These are phyloP conservation scores for Stigmatopora argus DNA, from an alignment of 2,113 vertebrate genomes.

Conservation along the genomic window DNA sequence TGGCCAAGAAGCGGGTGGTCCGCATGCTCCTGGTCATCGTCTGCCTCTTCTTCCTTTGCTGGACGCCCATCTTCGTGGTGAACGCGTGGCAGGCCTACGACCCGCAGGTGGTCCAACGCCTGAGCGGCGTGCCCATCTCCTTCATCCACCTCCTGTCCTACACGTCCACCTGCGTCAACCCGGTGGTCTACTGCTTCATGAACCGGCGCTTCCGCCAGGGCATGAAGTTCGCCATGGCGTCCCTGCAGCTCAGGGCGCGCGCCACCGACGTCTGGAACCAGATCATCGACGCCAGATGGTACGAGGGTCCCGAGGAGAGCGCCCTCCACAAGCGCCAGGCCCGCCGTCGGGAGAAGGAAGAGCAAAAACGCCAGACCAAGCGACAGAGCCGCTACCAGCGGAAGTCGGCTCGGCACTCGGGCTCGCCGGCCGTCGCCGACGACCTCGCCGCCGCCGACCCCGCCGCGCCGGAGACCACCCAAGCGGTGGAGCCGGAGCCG, in stretches of 20 bases:
- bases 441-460: too few species aligned
- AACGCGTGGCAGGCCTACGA: constrained; percentile 94
- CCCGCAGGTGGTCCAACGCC: constrained; percentile 72
- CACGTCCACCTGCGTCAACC: constrained; percentile 93
- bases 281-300: not conserved
- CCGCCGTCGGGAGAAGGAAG: not conserved
- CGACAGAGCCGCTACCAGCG: not conserved
- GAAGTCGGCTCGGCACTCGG: not conserved
- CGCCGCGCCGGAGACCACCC: too few species aligned
- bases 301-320: not conserved
- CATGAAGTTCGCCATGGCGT: constrained; percentile 82
- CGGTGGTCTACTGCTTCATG: constrained; percentile 98
- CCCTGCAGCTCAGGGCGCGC: constrained; percentile 57
- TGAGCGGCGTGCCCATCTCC: constrained; percentile 92
- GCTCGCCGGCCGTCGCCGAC: too few species aligned
- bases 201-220: constrained; percentile 89
- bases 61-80: constrained; percentile 91
- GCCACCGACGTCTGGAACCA: not conserved
- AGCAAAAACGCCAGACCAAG: not conserved
- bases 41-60: constrained; percentile 91
- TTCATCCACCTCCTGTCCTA: constrained; percentile 96
- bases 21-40: constrained; percentile 97
- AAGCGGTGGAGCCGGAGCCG: not conserved
- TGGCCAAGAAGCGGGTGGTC: constrained; percentile 95
- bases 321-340: constrained; percentile 2